Conservation (phyloP, 92 coral and sea anemone genomes). For the Siderastrea siderea region DNA sequence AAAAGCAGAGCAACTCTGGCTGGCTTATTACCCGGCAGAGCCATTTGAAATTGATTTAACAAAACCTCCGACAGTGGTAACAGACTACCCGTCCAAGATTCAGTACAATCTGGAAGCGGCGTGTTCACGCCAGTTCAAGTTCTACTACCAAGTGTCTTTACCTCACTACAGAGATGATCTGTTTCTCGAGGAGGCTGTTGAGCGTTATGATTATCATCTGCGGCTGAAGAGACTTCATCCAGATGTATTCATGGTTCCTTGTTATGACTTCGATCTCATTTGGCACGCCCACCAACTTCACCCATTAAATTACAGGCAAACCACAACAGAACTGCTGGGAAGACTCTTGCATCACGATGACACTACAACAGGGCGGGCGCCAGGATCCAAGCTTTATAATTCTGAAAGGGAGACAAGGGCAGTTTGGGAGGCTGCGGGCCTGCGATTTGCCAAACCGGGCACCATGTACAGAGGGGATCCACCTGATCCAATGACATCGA, state of each 20-base stretch:
- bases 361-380: constrained; percentile 64
- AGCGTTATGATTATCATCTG: constrained; percentile 73
- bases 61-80: constrained; percentile 5
- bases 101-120: constrained; percentile 46
- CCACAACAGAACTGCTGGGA: constrained; percentile 64
- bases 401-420: constrained; percentile 54
- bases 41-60: constrained; percentile 27
- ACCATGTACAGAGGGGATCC: constrained; percentile 38
- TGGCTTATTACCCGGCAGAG: constrained; percentile 4
- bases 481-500: constrained; percentile 35
- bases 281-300: constrained; percentile 85
- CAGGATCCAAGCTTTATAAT: constrained; percentile 66
- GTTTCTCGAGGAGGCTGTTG: constrained; percentile 65
- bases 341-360: constrained; percentile 70
- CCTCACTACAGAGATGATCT: constrained; percentile 68
- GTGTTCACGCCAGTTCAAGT: constrained; percentile 47
- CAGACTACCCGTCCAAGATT: constrained; percentile 29
- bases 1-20: constrained; percentile 39
- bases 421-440: constrained; percentile 40
- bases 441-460: constrained; percentile 37
- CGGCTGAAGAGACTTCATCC: constrained; percentile 67
- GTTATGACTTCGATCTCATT: constrained; percentile 82
- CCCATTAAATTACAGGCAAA: constrained; percentile 65
- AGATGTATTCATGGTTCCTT: constrained; percentile 71
- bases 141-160: constrained; percentile 72